Evolutionary conservation across 2,797 vertebrate species (phyloP).

Genomic region (Chloroceryle inda): DNA sequence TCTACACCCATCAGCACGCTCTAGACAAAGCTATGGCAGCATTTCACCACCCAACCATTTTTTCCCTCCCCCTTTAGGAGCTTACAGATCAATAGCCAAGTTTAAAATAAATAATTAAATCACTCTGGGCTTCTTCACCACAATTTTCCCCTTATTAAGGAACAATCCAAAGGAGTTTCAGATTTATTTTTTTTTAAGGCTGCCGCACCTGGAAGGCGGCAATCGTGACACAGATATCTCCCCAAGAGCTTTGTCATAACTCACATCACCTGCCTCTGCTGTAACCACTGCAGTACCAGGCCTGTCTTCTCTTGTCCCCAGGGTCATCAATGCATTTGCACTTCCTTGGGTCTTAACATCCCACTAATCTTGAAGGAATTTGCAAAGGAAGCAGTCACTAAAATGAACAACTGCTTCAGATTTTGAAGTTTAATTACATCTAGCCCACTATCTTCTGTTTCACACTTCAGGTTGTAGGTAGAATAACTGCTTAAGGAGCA

Average conservation of each 20-base stretch:
- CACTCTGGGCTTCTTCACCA: neutral
- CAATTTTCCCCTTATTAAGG: neutral
- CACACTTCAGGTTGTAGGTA: neutral
- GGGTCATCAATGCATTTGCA: neutral
- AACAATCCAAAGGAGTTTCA: neutral
- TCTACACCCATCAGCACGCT: rapidly evolving
- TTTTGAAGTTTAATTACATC: neutral
- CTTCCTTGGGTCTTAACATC: rapidly evolving
- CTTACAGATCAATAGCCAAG: rapidly evolving
- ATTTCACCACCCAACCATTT: neutral
- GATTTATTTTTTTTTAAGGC: neutral
- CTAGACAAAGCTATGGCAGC: neutral
- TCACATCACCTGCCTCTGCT: neutral
- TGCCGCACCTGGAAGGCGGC: neutral
- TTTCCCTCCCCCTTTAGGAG: neutral
- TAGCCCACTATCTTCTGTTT: neutral
- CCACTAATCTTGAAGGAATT: neutral
- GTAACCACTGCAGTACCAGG: neutral
- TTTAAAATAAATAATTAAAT: neutral
- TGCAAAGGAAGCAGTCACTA: neutral
- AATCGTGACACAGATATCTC: neutral
- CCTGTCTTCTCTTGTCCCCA: neutral
- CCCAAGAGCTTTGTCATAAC: neutral
- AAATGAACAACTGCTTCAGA: neutral
- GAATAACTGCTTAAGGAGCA: neutral